phyloP scores from a whole-genome alignment of 2,888 invertebrate genomes.

The Erannis defoliaria region DNA sequence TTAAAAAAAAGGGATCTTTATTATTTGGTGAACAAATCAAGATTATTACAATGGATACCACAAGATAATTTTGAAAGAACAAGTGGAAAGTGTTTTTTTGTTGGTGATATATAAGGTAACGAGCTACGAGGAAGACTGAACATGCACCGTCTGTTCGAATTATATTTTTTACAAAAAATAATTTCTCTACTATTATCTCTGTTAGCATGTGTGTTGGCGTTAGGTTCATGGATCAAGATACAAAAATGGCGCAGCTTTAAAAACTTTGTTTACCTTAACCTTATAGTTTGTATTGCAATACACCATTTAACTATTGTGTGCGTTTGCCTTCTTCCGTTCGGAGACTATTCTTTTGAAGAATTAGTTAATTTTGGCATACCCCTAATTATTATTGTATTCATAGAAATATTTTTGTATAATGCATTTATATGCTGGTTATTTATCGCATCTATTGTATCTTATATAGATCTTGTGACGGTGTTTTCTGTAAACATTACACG shows the following conservation, averaged over 20 bases:
- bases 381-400: neutral
- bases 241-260: neutral
- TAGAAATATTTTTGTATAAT: neutral
- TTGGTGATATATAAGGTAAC: neutral
- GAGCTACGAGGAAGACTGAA: neutral
- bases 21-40: too few species aligned
- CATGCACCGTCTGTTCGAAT: neutral
- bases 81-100: too few species aligned
- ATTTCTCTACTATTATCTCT: neutral
- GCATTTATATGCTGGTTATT: neutral
- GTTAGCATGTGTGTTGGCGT: neutral
- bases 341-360: too few species aligned
- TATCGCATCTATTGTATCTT: neutral
- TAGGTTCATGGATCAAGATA: neutral
- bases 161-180: neutral
- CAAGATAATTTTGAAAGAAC: too few species aligned
- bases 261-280: neutral
- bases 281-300: neutral
- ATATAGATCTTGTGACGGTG: neutral
- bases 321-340: neutral
- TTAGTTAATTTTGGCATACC: neutral
- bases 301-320: neutral
- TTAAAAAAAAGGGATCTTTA: too few species aligned
- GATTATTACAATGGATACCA: too few species aligned
- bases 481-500: neutral